A percentile compares a stretch with the other conserved stretches of the same genome.
These are phyloP conservation scores for Fragum sueziense DNA, from an alignment of 2,888 invertebrate species.

Conservation along the genomic window DNA sequence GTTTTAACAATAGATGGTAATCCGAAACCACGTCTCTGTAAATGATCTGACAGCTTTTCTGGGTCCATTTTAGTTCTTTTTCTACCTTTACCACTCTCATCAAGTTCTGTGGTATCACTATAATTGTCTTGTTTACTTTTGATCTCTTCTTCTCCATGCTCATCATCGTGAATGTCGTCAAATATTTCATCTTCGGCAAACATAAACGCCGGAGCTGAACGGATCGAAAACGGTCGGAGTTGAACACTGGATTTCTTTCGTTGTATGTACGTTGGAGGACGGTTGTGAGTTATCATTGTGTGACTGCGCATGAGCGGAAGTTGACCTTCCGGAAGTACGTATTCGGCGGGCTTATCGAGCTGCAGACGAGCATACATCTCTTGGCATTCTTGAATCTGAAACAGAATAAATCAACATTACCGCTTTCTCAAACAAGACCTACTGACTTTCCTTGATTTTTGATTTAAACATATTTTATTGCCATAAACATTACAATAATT, in stretches of 20 bases:
- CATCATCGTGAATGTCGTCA: constrained; percentile 1
- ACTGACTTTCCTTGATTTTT: too few relatives aligned
- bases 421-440: too few relatives aligned
- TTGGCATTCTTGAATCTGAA: constrained; percentile 62
- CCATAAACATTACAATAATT: too few relatives aligned
- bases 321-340: not conserved
- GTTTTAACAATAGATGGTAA: constrained; percentile 58
- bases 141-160: constrained; percentile 1
- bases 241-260: constrained; percentile 7
- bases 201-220: constrained; percentile 54
- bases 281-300: constrained; percentile 45
- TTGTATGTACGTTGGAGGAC: constrained; percentile 43
- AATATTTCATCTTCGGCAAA: constrained; percentile 25
- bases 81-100: constrained; percentile 36
- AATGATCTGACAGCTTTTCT: constrained; percentile 61
- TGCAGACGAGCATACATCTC: constrained; percentile 58
- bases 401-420: constrained; percentile 31
- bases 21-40: constrained; percentile 63
- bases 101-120: constrained; percentile 46
- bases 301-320: constrained; percentile 58
- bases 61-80: constrained; percentile 60
- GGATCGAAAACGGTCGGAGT: constrained; percentile 50
- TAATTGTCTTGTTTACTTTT: constrained; percentile 1
- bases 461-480: too few relatives aligned
- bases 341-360: constrained; percentile 40